Percentiles rank a stretch among this genome's conserved stretches.
Evolutionary conservation across 2,113 vertebrate species (phyloP).

Genomic region (Helogale parvula): DNA sequence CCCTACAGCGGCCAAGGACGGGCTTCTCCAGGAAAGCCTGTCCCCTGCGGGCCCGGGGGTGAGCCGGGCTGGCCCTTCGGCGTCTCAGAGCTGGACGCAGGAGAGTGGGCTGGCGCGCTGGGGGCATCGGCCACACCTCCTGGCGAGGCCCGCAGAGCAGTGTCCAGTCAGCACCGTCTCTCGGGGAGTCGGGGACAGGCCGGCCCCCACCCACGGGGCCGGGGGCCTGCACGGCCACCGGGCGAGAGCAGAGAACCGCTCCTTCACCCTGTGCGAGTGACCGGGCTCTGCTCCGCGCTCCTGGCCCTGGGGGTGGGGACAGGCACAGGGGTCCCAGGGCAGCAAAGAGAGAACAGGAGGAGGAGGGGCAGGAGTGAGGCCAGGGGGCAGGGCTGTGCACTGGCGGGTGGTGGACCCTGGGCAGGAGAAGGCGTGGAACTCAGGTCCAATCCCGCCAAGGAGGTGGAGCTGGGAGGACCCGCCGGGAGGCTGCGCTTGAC

Average conservation of each 20-base stretch:
- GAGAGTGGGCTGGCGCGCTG: rapidly evolving
- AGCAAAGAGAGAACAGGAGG: not conserved
- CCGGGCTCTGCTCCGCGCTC: not conserved
- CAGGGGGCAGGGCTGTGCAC: too few relatives aligned
- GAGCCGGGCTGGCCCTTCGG: too few relatives aligned
- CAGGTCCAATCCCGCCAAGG: rapidly evolving
- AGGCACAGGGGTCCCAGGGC: not conserved
- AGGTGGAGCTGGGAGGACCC: not conserved
- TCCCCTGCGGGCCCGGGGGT: too few relatives aligned
- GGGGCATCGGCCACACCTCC: rapidly evolving
- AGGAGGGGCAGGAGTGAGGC: not conserved
- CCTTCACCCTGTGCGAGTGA: not conserved
- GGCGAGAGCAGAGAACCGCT: not conserved
- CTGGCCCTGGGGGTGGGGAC: rapidly evolving
- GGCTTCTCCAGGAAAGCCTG: not conserved
- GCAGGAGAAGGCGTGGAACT: not conserved
- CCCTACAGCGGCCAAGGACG: not conserved
- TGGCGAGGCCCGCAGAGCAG: rapidly evolving
- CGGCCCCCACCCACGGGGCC: not conserved
- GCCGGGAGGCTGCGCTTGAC: not conserved
- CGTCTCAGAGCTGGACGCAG: not conserved
- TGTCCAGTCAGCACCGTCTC: not conserved
- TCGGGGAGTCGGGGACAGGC: rapidly evolving
- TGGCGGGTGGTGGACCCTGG: not conserved
- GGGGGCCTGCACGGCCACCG: rapidly evolving